These are phyloP conservation scores for Propithecus coquereli DNA, from an alignment of 2,113 vertebrate genomes.

Conservation along the genomic window DNA sequence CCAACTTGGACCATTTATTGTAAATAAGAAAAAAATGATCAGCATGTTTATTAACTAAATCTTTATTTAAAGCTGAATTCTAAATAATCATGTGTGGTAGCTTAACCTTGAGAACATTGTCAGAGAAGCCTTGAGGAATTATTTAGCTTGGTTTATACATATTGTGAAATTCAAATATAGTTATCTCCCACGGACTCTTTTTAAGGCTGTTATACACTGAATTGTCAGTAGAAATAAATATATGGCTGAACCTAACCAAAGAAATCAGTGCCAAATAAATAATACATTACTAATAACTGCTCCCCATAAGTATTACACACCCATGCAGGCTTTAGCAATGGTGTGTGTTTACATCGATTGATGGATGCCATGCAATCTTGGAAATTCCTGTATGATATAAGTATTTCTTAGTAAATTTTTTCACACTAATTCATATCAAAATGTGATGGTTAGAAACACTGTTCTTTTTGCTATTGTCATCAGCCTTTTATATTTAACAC, in stretches of 20 bases:
- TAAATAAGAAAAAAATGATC: slow-evolving; percentile 10
- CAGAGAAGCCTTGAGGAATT: not conserved
- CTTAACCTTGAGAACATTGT: not conserved
- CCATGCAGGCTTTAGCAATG: not conserved
- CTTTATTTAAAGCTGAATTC: slow-evolving; percentile 1
- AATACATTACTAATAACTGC: not conserved
- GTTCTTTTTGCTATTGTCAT: not conserved
- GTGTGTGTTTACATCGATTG: not conserved
- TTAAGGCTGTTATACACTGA: not conserved
- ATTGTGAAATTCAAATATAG: not conserved
- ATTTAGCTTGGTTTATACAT: not conserved
- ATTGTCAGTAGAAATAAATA: slow-evolving; percentile 30
- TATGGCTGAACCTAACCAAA: not conserved
- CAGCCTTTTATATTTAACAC: not conserved
- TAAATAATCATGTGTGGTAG: not conserved
- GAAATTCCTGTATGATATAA: not conserved
- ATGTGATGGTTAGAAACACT: not conserved
- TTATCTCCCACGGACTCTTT: not conserved
- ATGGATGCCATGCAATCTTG: not conserved
- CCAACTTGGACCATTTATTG: not conserved
- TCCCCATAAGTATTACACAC: not conserved
- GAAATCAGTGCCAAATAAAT: slow-evolving; percentile 1
- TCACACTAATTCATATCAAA: not conserved
- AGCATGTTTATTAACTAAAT: not conserved
- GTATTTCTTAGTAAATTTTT: not conserved